Evolutionary conservation across 2,113 vertebrate species (phyloP).

Genomic region (Proterorhinus semilunaris): DNA sequence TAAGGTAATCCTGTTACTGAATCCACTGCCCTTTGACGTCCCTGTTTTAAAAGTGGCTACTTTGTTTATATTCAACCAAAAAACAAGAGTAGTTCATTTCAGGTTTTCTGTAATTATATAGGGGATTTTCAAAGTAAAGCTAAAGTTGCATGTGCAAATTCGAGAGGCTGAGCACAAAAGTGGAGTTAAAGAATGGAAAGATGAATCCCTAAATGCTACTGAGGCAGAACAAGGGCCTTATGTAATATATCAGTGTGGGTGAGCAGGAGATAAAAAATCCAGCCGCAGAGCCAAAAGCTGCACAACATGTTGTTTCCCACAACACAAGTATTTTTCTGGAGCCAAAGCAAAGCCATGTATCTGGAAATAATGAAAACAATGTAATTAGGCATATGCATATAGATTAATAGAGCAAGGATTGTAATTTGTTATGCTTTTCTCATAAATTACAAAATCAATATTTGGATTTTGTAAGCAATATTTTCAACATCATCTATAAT

Average conservation of each 20-base stretch:
- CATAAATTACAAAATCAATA: no score
- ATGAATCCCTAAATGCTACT: conserved; percentile 40
- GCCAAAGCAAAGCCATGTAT: not conserved
- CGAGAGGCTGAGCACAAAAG: conserved; percentile 26
- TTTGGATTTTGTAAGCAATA: no score
- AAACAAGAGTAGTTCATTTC: not conserved
- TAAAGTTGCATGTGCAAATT: conserved; percentile 1
- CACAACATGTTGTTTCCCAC: conserved; percentile 47
- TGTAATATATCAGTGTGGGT: conserved; percentile 62
- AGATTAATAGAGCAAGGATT: not conserved
- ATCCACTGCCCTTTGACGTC: not conserved
- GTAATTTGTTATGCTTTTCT: not conserved
- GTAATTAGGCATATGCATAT: not conserved
- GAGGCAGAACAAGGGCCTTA: conserved; percentile 54
- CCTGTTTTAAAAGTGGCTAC: not conserved
- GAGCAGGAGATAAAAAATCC: conserved; percentile 51
- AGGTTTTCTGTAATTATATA: not conserved
- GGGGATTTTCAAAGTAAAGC: not conserved
- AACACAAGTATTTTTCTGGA: conserved; percentile 16
- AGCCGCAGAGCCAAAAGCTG: conserved; percentile 38
- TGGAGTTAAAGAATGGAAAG: conserved; percentile 29
- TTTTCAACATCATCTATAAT: no score
- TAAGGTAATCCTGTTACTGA: not conserved
- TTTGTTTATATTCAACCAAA: no score
- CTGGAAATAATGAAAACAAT: not conserved